A percentile compares a stretch with the other conserved stretches of the same genome.
Evolutionary conservation across 2,888 invertebrate genomes (phyloP).

Genomic region (Epinotia brunnichana): DNA sequence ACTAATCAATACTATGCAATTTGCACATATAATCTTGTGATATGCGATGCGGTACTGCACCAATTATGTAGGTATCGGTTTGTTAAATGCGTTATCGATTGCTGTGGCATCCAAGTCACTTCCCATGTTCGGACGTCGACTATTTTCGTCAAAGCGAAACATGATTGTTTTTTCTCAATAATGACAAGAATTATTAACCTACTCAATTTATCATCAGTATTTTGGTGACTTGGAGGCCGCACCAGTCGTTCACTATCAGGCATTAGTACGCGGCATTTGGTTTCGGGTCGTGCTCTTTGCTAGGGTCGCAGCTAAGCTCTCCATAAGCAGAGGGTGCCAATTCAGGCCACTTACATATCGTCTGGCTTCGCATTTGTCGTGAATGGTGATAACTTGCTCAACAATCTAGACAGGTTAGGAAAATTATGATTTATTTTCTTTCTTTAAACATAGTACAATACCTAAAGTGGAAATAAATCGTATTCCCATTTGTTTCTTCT

Average conservation of each 20-base stretch:
- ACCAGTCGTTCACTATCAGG: slow-evolving; percentile 46
- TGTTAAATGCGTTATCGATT: slow-evolving; percentile 46
- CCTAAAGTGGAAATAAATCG: neutral
- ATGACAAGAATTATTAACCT: neutral
- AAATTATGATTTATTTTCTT: slow-evolving; percentile 51
- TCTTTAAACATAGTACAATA: slow-evolving; percentile 33
- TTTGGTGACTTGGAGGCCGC: slow-evolving; percentile 50
- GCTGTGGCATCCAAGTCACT: slow-evolving; percentile 49
- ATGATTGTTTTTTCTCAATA: neutral
- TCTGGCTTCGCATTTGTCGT: slow-evolving; percentile 72
- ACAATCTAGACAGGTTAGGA: slow-evolving; percentile 73
- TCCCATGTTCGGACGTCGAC: neutral
- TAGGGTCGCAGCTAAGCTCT: slow-evolving; percentile 72
- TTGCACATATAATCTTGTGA: slow-evolving; percentile 63
- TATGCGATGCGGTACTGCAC: slow-evolving; percentile 58
- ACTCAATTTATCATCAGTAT: neutral
- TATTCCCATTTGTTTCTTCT: neutral
- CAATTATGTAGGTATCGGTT: slow-evolving; percentile 55
- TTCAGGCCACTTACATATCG: slow-evolving; percentile 74
- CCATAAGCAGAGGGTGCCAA: slow-evolving; percentile 63
- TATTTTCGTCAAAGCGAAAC: neutral
- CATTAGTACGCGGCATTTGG: slow-evolving; percentile 55
- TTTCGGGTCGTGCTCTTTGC: slow-evolving; percentile 64
- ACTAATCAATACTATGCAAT: slow-evolving; percentile 64
- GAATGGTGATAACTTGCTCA: slow-evolving; percentile 81